A percentile compares a stretch with the other conserved stretches of the same genome.
These are phyloP conservation scores for Hydroisotoma schaefferi DNA, from an alignment of 2,888 invertebrate species.

Conservation along the genomic window DNA sequence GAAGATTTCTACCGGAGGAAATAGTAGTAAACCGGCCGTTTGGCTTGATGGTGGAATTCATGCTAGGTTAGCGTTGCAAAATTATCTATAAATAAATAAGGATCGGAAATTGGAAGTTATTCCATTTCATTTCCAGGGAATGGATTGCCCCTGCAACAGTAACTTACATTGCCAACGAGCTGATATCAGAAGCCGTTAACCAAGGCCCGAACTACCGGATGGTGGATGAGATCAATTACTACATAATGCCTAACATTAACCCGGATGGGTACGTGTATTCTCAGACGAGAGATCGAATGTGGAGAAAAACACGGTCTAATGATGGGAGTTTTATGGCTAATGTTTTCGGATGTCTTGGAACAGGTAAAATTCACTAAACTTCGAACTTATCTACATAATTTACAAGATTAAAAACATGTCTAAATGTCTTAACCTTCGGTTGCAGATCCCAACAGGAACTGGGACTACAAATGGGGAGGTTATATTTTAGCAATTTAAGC, in stretches of 20 bases:
- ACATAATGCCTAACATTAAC: conserved; percentile 62
- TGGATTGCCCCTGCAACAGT: conserved; percentile 77
- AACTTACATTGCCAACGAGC: conserved; percentile 66
- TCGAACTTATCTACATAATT: not conserved
- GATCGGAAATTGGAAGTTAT: too few relatives aligned
- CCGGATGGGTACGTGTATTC: conserved; percentile 68
- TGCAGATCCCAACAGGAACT: conserved; percentile 54
- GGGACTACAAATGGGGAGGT: conserved; percentile 52
- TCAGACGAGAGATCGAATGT: conserved; percentile 51
- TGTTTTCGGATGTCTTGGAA: conserved; percentile 46
- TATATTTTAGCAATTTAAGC: conserved; percentile 19
- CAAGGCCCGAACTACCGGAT: conserved; percentile 54
- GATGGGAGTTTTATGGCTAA: conserved; percentile 42
- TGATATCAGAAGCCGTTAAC: conserved; percentile 56
- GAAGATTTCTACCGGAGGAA: conserved; percentile 58
- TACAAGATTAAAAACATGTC: too few relatives aligned
- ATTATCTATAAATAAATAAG: too few relatives aligned
- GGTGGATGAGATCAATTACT: conserved; percentile 65
- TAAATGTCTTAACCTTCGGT: conserved; percentile 49
- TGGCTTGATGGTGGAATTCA: conserved; percentile 74
- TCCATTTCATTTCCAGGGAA: conserved; percentile 58
- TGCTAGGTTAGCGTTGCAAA: conserved; percentile 54
- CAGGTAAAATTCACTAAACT: not conserved
- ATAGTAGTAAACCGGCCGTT: conserved; percentile 64
- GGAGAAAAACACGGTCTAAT: conserved; percentile 53